Base-by-base conservation (phyloP, 2,888 invertebrate genomes). In the Malthinus seriepunctatus region DNA sequence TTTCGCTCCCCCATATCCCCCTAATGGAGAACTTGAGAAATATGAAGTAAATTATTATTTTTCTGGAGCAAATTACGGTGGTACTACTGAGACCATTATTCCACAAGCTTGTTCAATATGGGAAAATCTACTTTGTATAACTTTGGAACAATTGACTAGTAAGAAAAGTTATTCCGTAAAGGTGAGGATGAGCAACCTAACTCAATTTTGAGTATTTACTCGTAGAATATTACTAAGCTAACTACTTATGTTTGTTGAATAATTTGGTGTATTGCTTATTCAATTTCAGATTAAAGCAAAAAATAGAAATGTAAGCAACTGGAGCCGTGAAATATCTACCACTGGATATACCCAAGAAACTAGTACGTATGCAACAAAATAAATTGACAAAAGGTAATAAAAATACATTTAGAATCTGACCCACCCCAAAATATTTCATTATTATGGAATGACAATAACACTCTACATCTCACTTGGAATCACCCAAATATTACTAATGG, bases 1-100 rank as follows among this genome's bases (percentile, higher is more conserved):
- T 34, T 71, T 72, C 67, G 46, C 49, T 47, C 63, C 69, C 39
- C 73, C 73, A 3, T 63, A 67, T 66, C 73, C 73, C 1, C 72
- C 72, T 8, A 68, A 68, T 53, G 74, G 73, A 32, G 60, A 56
- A 39, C 51, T 72, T 12, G 38, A 58, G 10, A 1, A 56, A 9
- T 73, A 71, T 53, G 32, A 45, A 23, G 59, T 71, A 39, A 47
- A 11, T 5, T 54, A 42, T 38, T 57, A 53, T 32, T 44, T 42
- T 31, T n/a, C 12, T 3, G 14, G 3, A 9, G n/a, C 38, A 3
- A 10, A 6, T 8, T n/a, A 2, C 3, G n/a, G 10, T 33, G 32
- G 14, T 14, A 8, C 0, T 15, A n/a, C 33, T 6, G n/a, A 10
- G 4, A 9, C 11, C 9, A 8, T 50, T 9, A 15, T 23, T 32